A percentile compares a stretch with the other conserved stretches of the same genome.
Evolutionary conservation across 1,140 invertebrate genomes (phyloP).

Genomic region (Pygmarrhopalites habei): DNA sequence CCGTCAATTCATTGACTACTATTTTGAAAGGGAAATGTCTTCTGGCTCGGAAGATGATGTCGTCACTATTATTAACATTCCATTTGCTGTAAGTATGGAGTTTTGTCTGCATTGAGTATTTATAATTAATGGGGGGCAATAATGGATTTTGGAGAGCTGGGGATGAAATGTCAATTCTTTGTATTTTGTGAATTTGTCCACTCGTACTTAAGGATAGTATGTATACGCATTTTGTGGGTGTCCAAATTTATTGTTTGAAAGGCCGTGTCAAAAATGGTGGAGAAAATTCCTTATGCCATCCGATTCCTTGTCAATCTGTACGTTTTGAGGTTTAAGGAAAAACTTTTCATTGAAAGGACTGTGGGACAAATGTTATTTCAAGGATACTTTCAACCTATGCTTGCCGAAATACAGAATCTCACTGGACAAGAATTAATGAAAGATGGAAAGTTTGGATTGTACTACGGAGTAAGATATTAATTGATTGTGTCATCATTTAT

Average conservation of each 20-base stretch:
- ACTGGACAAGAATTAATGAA: conserved; percentile 22
- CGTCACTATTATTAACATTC: conserved; percentile 29
- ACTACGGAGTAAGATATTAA: conserved; percentile 23
- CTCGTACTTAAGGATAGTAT: neutral
- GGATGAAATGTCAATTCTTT: neutral
- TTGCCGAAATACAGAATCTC: conserved; percentile 23
- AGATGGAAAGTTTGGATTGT: conserved; percentile 35
- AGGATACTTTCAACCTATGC: conserved; percentile 29
- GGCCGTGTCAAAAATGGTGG: conserved; percentile 1
- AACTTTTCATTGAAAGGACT: conserved; percentile 25
- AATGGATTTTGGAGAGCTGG: neutral
- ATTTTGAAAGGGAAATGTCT: conserved; percentile 17
- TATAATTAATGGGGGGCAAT: neutral
- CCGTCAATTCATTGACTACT: conserved; percentile 7
- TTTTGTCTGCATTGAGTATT: neutral
- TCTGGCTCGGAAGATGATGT: conserved; percentile 18
- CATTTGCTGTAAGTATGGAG: conserved; percentile 31
- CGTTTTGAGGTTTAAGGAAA: conserved; percentile 25
- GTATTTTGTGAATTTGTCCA: neutral
- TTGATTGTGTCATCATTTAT: neutral
- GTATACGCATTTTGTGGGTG: neutral
- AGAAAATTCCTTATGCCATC: neutral
- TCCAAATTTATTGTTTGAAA: neutral
- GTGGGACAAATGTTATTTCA: conserved; percentile 36
- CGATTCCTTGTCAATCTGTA: conserved; percentile 1